phyloP scores from a whole-genome alignment of 2,113 vertebrate species.

The Thunnus maccoyii region DNA sequence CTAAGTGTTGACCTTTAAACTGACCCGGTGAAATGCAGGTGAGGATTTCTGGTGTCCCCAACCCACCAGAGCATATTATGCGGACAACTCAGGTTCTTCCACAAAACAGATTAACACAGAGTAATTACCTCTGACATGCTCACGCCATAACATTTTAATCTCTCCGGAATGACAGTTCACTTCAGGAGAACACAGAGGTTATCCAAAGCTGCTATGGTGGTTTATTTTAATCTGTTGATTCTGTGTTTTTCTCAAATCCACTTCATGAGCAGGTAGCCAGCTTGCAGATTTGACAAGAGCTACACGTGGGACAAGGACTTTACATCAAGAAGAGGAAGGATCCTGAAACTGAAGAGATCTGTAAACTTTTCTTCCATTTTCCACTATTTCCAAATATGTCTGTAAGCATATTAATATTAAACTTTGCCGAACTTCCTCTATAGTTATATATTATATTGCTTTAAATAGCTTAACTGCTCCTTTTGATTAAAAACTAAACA shows the following conservation, averaged over 20 bases:
- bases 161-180: slow-evolving; percentile 77
- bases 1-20: neutral
- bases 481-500: neutral
- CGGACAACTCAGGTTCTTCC: slow-evolving; percentile 73
- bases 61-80: slow-evolving; percentile 80
- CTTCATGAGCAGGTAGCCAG: slow-evolving; percentile 35
- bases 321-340: slow-evolving; percentile 53
- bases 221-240: slow-evolving; percentile 72
- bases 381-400: slow-evolving; percentile 12
- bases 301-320: slow-evolving; percentile 23
- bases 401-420: slow-evolving; percentile 21
- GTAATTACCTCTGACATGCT: slow-evolving; percentile 79
- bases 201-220: slow-evolving; percentile 64
- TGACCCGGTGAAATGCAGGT: slow-evolving; percentile 37
- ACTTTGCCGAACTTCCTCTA: neutral
- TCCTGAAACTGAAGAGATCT: slow-evolving; percentile 24
- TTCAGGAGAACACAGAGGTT: slow-evolving; percentile 71
- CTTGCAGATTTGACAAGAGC: slow-evolving; percentile 20
- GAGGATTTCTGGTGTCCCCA: slow-evolving; percentile 26
- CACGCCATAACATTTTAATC: slow-evolving; percentile 78
- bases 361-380: slow-evolving; percentile 33
- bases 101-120: slow-evolving; percentile 62
- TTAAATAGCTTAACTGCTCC: too few relatives aligned
- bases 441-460: neutral
- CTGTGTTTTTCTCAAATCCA: slow-evolving; percentile 27